phyloP scores from a whole-genome alignment of 2,888 invertebrate species.

The Idaea biselata region DNA sequence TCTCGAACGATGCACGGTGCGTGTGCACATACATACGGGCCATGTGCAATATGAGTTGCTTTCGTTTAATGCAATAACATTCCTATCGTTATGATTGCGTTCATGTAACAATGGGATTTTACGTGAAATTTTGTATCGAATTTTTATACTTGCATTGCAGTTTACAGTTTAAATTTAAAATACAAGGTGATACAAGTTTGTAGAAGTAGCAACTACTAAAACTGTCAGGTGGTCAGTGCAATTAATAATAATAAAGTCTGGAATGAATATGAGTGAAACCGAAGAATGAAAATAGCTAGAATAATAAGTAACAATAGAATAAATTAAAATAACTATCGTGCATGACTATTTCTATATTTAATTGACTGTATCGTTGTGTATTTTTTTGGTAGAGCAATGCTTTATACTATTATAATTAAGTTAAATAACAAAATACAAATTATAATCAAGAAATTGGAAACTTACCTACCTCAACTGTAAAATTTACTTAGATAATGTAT shows the following conservation, averaged over 20 bases:
- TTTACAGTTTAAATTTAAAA: too few species aligned
- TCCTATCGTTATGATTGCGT: background rate
- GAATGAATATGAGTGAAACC: too few species aligned
- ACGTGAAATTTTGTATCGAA: background rate
- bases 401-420: background rate
- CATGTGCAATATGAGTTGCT: slow-evolving; percentile 4
- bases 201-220: too few species aligned
- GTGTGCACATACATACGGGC: background rate
- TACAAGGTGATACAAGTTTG: too few species aligned
- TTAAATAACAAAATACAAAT: background rate
- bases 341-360: background rate
- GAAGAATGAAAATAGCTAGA: too few species aligned
- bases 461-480: too few species aligned
- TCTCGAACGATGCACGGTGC: slow-evolving; percentile 6
- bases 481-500: background rate
- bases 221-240: too few species aligned
- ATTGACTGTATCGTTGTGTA: background rate
- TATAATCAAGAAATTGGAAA: background rate
- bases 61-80: slow-evolving; percentile 3
- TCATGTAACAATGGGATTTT: background rate
- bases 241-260: too few species aligned
- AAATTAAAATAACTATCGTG: background rate
- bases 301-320: too few species aligned
- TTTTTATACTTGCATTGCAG: background rate
- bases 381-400: background rate